Percentiles rank a stretch among this genome's conserved stretches.
Conservation (phyloP, 2,888 invertebrate species). For the Gryllus longicercus region DNA sequence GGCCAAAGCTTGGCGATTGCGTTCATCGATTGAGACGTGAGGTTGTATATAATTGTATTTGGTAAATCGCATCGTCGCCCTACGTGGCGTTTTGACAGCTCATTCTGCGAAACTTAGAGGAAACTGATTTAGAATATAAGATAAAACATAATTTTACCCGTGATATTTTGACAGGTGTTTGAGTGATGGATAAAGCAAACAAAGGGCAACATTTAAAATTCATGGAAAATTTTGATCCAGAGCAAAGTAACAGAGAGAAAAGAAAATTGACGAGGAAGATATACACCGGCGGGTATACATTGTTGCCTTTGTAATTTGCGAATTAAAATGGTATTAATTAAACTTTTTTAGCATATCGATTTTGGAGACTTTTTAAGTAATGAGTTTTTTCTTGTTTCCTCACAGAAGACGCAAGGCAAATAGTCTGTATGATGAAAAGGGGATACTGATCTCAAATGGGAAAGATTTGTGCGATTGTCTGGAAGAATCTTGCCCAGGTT, state of each 20-base stretch:
- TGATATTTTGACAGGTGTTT: background rate
- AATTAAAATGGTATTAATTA: background rate
- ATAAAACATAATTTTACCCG: too few species aligned
- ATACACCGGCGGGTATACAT: conserved; percentile 47
- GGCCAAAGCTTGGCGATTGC: too few species aligned
- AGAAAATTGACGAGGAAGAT: conserved; percentile 70
- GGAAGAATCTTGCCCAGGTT: conserved; percentile 71
- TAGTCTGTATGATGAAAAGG: conserved; percentile 67
- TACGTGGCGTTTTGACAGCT: too few species aligned
- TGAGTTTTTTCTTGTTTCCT: background rate
- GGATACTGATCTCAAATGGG: conserved; percentile 51
- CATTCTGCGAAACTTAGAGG: too few species aligned
- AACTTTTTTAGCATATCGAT: too few species aligned
- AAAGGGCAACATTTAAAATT: conserved; percentile 42
- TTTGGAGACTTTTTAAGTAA: background rate
- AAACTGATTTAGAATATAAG: too few species aligned
- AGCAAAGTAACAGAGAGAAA: conserved; percentile 72
- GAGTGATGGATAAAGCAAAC: background rate
- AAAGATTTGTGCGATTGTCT: conserved; percentile 81
- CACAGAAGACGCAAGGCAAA: conserved; percentile 53
- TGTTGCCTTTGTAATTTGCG: too few species aligned
- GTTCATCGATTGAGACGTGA: too few species aligned
- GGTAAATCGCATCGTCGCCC: too few species aligned
- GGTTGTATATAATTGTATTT: too few species aligned
- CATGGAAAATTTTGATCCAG: conserved; percentile 69